These are phyloP conservation scores for Andrena praecox DNA, from an alignment of 2,888 invertebrate genomes.

Conservation along the genomic window DNA sequence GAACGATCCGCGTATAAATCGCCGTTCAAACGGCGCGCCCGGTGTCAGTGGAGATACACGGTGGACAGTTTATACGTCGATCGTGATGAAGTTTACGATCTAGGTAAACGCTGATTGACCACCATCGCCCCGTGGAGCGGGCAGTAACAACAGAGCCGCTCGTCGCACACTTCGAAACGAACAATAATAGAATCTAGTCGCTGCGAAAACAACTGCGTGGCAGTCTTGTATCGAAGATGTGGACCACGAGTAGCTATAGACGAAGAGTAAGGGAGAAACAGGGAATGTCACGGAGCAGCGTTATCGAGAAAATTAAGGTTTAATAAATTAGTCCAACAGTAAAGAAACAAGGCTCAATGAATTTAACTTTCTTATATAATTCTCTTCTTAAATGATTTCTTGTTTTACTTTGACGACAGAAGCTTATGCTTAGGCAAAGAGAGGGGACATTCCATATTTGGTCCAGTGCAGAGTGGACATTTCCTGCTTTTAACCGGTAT, in stretches of 20 bases:
- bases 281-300: too few relatives aligned
- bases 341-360: too few relatives aligned
- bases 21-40: conserved; percentile 62
- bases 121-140: conserved; percentile 26
- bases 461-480: too few relatives aligned
- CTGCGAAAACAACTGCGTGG: conserved; percentile 10
- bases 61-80: conserved; percentile 71
- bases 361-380: too few relatives aligned
- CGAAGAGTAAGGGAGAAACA: too few relatives aligned
- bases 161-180: background rate
- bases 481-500: too few relatives aligned
- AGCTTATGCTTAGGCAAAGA: too few relatives aligned
- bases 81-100: conserved; percentile 78
- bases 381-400: too few relatives aligned
- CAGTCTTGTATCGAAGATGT: conserved; percentile 1
- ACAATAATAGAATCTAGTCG: conserved; percentile 20
- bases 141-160: conserved; percentile 5
- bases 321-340: too few relatives aligned
- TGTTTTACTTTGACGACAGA: too few relatives aligned
- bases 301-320: too few relatives aligned
- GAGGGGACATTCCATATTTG: too few relatives aligned
- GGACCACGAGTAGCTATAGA: background rate
- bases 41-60: conserved; percentile 46
- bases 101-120: conserved; percentile 57
- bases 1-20: conserved; percentile 78